phyloP scores from a whole-genome alignment of 2,888 invertebrate genomes.

The Gnatocerus cornutus region DNA sequence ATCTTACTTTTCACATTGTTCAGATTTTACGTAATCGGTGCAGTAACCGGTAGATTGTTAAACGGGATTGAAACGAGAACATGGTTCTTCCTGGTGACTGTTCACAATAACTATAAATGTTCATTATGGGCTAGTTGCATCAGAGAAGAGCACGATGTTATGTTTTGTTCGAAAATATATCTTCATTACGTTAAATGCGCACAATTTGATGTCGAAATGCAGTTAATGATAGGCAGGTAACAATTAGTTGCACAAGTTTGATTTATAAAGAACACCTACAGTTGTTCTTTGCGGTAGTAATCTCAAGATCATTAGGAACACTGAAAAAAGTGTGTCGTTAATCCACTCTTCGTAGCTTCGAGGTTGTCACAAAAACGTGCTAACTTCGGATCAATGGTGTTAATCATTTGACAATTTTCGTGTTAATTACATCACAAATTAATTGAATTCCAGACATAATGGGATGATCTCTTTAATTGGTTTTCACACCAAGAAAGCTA shows the following conservation, averaged over 20 bases:
- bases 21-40: constrained; percentile 42
- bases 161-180: constrained; percentile 19
- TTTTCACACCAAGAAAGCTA: background rate
- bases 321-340: constrained; percentile 25
- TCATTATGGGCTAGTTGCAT: constrained; percentile 45
- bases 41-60: constrained; percentile 44
- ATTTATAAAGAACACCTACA: background rate
- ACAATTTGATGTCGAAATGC: constrained; percentile 33
- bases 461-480: background rate
- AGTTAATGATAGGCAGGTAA: constrained; percentile 25
- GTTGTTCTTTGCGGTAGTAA: background rate
- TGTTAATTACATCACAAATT: background rate
- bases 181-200: constrained; percentile 15
- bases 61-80: constrained; percentile 45
- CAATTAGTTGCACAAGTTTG: constrained; percentile 32
- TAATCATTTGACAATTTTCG: background rate
- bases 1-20: constrained; percentile 1
- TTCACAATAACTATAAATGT: constrained; percentile 45
- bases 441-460: background rate
- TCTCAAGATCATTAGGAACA: no score
- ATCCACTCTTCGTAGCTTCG: constrained; percentile 1
- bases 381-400: no score
- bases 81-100: constrained; percentile 44
- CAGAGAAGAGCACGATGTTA: constrained; percentile 27
- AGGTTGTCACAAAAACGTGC: no score